Conservation (phyloP, 2,888 invertebrate species). For the Conomelus anceps region DNA sequence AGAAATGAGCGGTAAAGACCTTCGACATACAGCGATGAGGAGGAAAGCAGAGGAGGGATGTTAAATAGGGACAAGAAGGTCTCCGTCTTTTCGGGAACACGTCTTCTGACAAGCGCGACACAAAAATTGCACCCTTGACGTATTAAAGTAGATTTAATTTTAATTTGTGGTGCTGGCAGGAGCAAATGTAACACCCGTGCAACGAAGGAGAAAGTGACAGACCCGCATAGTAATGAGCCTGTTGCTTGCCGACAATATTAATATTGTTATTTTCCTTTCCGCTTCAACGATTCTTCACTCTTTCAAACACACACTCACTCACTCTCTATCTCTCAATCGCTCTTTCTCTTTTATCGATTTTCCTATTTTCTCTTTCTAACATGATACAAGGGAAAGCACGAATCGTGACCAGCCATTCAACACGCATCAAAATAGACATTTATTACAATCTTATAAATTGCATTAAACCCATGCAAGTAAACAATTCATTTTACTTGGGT, state of each 20-base stretch:
- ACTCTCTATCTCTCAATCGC: too few relatives aligned
- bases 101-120: constrained; percentile 13
- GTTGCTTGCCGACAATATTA: neutral
- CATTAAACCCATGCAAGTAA: too few relatives aligned
- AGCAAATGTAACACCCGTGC: too few relatives aligned
- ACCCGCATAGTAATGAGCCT: neutral
- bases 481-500: too few relatives aligned
- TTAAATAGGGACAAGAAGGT: neutral
- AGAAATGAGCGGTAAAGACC: neutral
- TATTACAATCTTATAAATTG: neutral
- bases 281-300: neutral
- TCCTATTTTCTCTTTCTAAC: neutral
- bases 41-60: neutral
- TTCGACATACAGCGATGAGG: neutral
- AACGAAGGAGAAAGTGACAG: neutral
- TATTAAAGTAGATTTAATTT: constrained; percentile 26
- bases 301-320: too few relatives aligned
- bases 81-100: neutral
- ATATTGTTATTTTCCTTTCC: neutral
- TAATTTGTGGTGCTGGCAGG: constrained; percentile 18
- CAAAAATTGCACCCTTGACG: constrained; percentile 26
- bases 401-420: neutral
- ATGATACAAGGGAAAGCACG: too few relatives aligned
- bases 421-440: neutral
- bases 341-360: neutral